Evolutionary conservation across 2,797 vertebrate genomes (phyloP).

Genomic region (Myotis myotis): DNA sequence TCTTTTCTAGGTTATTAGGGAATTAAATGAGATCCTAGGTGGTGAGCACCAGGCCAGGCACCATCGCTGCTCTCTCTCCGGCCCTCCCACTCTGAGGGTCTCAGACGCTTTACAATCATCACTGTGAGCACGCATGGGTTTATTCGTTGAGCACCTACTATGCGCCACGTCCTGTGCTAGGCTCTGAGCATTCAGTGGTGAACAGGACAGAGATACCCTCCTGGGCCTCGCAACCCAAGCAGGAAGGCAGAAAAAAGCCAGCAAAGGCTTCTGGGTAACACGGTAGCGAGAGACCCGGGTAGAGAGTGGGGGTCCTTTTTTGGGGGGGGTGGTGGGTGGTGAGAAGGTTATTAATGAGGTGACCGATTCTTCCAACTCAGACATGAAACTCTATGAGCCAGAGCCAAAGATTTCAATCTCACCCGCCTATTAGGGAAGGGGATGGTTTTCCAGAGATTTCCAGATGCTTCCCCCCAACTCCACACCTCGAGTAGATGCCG

Average conservation of each 20-base stretch:
- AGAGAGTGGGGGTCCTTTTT: rapidly evolving
- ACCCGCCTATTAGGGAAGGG: rapidly evolving
- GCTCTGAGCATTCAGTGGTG: neutral
- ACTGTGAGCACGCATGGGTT: neutral
- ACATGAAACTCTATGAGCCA: neutral
- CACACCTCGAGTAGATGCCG: neutral
- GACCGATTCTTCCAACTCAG: neutral
- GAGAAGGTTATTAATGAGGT: neutral
- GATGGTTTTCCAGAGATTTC: neutral
- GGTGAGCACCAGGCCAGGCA: neutral
- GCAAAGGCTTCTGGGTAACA: neutral
- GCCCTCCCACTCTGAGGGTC: too few relatives aligned
- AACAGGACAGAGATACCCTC: neutral
- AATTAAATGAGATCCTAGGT: neutral
- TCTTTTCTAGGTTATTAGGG: too few relatives aligned
- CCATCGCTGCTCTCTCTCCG: neutral
- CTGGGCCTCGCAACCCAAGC: too few relatives aligned
- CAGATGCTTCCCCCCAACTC: neutral
- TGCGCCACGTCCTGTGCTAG: neutral
- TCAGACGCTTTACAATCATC: too few relatives aligned
- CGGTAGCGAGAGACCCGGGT: rapidly evolving
- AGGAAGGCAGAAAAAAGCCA: neutral
- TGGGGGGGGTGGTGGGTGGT: rapidly evolving
- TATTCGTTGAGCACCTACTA: neutral
- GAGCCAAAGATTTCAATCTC: neutral